A percentile compares a stretch with the other conserved stretches of the same genome.
These are phyloP conservation scores for Heterodera filipjevi DNA, from an alignment of 2,888 invertebrate species.

Conservation along the genomic window DNA sequence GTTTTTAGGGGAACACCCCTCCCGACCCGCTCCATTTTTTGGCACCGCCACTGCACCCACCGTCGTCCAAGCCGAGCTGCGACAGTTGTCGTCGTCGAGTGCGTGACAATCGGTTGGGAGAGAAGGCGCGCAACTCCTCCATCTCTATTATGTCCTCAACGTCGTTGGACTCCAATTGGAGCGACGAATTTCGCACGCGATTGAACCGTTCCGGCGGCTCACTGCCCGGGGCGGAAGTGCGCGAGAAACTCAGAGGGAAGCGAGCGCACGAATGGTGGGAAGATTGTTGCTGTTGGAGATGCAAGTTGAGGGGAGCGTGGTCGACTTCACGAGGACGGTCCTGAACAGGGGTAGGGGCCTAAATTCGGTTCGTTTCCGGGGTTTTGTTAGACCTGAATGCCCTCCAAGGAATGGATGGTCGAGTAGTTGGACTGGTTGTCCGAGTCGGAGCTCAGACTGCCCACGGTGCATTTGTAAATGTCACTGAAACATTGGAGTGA, in stretches of 20 bases:
- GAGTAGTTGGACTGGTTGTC: constrained; percentile 48
- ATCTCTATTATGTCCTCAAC: constrained; percentile 33
- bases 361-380: not conserved
- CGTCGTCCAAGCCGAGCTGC: constrained; percentile 49
- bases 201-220: constrained; percentile 42
- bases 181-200: constrained; percentile 44
- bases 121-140: constrained; percentile 50
- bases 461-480: constrained; percentile 39
- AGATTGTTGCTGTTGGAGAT: not conserved
- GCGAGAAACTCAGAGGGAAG: constrained; percentile 19
- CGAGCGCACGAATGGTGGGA: not conserved
- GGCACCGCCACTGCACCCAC: constrained; percentile 35
- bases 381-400: constrained; percentile 25
- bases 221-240: constrained; percentile 8
- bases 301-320: not conserved
- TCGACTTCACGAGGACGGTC: constrained; percentile 8
- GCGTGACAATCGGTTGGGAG: constrained; percentile 51
- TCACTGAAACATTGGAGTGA: constrained; percentile 39
- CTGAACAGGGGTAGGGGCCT: not conserved
- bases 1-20: no score
- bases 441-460: constrained; percentile 46
- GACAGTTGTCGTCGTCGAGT: constrained; percentile 50
- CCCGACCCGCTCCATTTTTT: no score
- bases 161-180: constrained; percentile 37
- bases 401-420: constrained; percentile 53